Percentiles rank a stretch among this genome's conserved stretches.
Evolutionary conservation across 2,888 invertebrate species (phyloP).

Genomic region (Bombylius major): DNA sequence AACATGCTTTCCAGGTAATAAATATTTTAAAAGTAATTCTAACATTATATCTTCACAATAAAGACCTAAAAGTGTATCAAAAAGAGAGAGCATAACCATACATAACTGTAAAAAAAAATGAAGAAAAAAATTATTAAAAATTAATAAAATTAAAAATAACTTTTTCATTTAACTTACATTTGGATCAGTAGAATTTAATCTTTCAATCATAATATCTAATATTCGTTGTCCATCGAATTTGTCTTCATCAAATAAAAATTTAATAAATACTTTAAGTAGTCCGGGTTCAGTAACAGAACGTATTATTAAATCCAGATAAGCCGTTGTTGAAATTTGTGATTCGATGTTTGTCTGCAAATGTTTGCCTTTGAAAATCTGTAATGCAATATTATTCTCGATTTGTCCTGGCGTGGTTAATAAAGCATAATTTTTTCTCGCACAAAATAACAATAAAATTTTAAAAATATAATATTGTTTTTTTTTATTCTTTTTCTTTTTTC

Average conservation of each 20-base stretch:
- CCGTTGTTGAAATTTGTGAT: conserved; percentile 84
- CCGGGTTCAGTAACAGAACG: conserved; percentile 78
- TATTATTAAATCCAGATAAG: conserved; percentile 82
- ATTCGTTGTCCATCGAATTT: conserved; percentile 76
- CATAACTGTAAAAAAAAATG: conserved; percentile 46
- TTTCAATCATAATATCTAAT: conserved; percentile 65
- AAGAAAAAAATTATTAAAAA: background rate
- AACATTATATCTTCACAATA: conserved; percentile 96
- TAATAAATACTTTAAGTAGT: conserved; percentile 66
- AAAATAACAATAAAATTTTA: background rate
- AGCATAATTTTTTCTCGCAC: too few species aligned
- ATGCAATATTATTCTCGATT: conserved; percentile 23
- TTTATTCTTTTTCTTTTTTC: background rate
- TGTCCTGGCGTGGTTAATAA: conserved; percentile 30
- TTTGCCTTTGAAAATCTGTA: conserved; percentile 39
- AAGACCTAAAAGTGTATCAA: conserved; percentile 79
- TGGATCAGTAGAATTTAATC: conserved; percentile 58
- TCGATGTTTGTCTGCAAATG: conserved; percentile 68
- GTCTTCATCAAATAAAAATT: conserved; percentile 67
- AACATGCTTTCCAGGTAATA: conserved; percentile 68
- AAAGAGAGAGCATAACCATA: conserved; percentile 76
- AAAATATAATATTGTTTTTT: background rate
- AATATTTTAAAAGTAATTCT: conserved; percentile 74
- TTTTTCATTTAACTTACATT: conserved; percentile 43
- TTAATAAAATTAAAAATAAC: background rate